These are phyloP conservation scores for Stegophylla sp. DNA, from an alignment of 2,888 invertebrate species.

Conservation along the genomic window DNA sequence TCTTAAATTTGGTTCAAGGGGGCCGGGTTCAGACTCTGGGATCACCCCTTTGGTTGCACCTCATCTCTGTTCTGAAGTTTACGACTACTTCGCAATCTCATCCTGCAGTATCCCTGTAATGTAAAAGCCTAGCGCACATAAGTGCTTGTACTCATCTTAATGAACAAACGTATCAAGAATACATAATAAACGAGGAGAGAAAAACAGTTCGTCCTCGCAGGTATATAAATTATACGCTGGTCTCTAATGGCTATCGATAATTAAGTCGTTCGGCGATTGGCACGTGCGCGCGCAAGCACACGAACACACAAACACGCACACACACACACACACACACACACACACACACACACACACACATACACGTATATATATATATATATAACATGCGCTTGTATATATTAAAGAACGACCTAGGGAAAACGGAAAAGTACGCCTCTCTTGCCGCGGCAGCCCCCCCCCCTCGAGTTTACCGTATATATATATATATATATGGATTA, in stretches of 20 bases:
- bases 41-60: too few relatives aligned
- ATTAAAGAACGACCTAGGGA: neutral
- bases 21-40: too few relatives aligned
- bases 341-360: neutral
- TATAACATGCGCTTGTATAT: neutral
- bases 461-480: neutral
- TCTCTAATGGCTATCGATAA: constrained; percentile 1
- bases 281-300: neutral
- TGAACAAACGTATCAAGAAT: too few relatives aligned
- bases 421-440: neutral
- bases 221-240: neutral
- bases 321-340: neutral
- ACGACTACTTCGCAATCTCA: too few relatives aligned
- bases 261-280: constrained; percentile 34
- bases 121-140: too few relatives aligned
- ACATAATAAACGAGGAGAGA: too few relatives aligned
- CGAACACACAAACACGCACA: neutral
- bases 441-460: neutral
- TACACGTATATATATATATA: neutral
- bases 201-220: neutral
- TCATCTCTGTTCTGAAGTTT: too few relatives aligned
- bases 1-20: too few relatives aligned
- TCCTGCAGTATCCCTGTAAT: too few relatives aligned
- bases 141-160: too few relatives aligned
- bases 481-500: constrained; percentile 16